Evolutionary conservation across 2,888 invertebrate genomes (phyloP).

Genomic region (Drosophila mimica): DNA sequence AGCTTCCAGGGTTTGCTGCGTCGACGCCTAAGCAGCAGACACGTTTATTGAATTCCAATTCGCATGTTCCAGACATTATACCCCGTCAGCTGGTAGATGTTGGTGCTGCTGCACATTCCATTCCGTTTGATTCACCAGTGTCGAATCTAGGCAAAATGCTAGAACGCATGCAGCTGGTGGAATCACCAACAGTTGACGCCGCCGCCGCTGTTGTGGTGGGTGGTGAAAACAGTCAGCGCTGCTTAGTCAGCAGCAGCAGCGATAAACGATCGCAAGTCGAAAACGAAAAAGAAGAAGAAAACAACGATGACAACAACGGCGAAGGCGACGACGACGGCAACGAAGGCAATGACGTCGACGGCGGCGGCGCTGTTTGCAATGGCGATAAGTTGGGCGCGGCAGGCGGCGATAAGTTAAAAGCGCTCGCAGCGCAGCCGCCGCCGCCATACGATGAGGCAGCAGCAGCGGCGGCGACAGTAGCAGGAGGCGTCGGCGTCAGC

Average conservation of each 20-base stretch:
- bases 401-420: conserved; percentile 61
- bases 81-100: conserved; percentile 68
- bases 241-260: conserved; percentile 51
- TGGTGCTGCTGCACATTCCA: conserved; percentile 16
- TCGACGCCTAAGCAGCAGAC: conserved; percentile 59
- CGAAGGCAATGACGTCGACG: conserved; percentile 30
- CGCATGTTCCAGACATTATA: conserved; percentile 85
- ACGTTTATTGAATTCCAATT: conserved; percentile 17
- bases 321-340: conserved; percentile 26
- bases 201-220: conserved; percentile 9
- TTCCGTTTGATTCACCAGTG: conserved; percentile 78
- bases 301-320: conserved; percentile 32
- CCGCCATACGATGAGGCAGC: conserved; percentile 43
- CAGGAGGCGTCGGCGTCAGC: conserved; percentile 68
- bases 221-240: conserved; percentile 42
- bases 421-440: conserved; percentile 40
- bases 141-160: conserved; percentile 81
- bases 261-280: conserved; percentile 31
- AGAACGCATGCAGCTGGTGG: conserved; percentile 76
- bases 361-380: conserved; percentile 41
- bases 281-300: conserved; percentile 29
- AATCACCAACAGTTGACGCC: conserved; percentile 25
- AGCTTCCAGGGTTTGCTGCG: conserved; percentile 42
- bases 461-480: conserved; percentile 34
- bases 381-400: conserved; percentile 70